phyloP scores from a whole-genome alignment of 1,140 invertebrate genomes.

The Neodiprion fabricii region DNA sequence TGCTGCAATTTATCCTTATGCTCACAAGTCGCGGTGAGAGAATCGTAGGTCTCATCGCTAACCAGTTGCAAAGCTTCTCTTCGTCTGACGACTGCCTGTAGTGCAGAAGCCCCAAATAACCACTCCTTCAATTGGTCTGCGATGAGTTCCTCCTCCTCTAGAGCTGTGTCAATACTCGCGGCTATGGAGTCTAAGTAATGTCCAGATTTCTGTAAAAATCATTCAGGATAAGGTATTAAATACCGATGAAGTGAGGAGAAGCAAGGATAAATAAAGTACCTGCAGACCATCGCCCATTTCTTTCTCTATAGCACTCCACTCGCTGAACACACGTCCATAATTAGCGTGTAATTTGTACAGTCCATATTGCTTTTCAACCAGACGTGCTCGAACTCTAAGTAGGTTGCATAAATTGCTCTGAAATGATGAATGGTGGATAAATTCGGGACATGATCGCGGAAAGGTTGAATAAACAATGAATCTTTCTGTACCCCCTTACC shows the following conservation, averaged over 20 bases:
- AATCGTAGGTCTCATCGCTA: conserved; percentile 74
- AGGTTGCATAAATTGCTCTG: conserved; percentile 61
- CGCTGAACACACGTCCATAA: conserved; percentile 83
- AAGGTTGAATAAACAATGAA: conserved; percentile 8
- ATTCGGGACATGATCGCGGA: conserved; percentile 33
- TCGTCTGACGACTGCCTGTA: conserved; percentile 77
- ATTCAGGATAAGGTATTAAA: not conserved
- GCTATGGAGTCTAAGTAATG: conserved; percentile 81
- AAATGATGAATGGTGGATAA: conserved; percentile 30
- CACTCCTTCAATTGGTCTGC: conserved; percentile 88
- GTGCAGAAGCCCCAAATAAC: conserved; percentile 75
- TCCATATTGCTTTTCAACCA: conserved; percentile 79
- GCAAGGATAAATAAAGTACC: conserved; percentile 46
- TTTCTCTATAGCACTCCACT: conserved; percentile 86
- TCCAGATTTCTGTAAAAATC: conserved; percentile 64
- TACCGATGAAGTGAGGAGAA: not conserved
- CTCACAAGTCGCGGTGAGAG: conserved; percentile 61
- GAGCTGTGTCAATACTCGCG: conserved; percentile 74
- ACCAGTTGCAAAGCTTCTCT: conserved; percentile 77
- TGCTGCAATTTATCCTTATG: conserved; percentile 66
- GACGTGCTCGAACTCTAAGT: conserved; percentile 66
- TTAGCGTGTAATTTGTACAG: conserved; percentile 84
- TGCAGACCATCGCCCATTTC: conserved; percentile 83
- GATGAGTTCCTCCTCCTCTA: conserved; percentile 84
- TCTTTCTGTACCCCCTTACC: conserved; percentile 55